phyloP scores from a whole-genome alignment of 2,888 invertebrate genomes.

The Acanthosoma haemorrhoidale region DNA sequence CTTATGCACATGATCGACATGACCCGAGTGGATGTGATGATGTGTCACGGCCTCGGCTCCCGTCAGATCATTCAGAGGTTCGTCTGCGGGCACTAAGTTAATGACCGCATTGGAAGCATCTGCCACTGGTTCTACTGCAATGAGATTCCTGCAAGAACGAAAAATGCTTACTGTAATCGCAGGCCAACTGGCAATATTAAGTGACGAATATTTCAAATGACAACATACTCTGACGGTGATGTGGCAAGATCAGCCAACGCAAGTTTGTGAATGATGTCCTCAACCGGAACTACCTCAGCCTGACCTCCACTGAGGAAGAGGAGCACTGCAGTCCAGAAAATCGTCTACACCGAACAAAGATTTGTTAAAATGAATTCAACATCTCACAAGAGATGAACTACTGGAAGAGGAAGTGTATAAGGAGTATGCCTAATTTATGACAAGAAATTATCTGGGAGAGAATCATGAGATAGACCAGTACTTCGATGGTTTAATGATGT shows the following conservation, averaged over 20 bases:
- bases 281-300: background rate
- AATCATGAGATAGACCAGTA: too few relatives aligned
- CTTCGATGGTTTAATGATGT: too few relatives aligned
- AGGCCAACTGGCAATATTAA: background rate
- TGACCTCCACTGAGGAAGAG: conserved; percentile 4
- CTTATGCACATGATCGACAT: conserved; percentile 40
- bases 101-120: background rate
- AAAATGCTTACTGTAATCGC: background rate
- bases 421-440: too few relatives aligned
- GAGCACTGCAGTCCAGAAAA: background rate
- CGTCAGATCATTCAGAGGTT: conserved; percentile 36
- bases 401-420: too few relatives aligned
- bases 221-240: conserved; percentile 20
- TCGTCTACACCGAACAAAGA: background rate
- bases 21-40: conserved; percentile 40
- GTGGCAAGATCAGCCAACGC: background rate
- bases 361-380: too few relatives aligned
- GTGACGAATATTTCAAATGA: background rate
- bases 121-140: conserved; percentile 8
- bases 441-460: too few relatives aligned
- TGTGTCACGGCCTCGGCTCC: conserved; percentile 40
- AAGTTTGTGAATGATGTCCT: background rate
- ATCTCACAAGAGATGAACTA: too few relatives aligned
- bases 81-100: conserved; percentile 1
- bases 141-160: conserved; percentile 12